Evolutionary conservation across 2,888 invertebrate genomes (phyloP).

Genomic region (Taenaris catops): DNA sequence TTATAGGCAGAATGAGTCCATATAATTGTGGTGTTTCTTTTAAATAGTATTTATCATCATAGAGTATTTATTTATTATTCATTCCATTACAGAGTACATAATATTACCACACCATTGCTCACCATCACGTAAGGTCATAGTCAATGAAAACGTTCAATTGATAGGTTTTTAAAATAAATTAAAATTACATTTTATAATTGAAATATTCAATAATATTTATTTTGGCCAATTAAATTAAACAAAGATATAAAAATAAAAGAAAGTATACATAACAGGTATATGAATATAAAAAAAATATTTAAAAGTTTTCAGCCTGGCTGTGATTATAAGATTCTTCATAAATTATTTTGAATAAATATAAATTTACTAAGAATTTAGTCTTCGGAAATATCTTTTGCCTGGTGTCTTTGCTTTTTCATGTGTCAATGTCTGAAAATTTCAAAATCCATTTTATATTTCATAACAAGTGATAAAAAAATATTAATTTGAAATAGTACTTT

Average conservation of each 20-base stretch:
- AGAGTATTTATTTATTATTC: too few species aligned
- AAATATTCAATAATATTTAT: slow-evolving; percentile 4
- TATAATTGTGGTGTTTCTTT: too few species aligned
- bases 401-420: slow-evolving; percentile 71
- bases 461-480: too few species aligned
- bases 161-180: too few species aligned
- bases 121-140: too few species aligned
- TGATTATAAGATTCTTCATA: slow-evolving; percentile 23
- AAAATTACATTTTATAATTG: neutral
- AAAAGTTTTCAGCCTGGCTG: slow-evolving; percentile 1
- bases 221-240: slow-evolving; percentile 3
- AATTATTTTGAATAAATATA: slow-evolving; percentile 1
- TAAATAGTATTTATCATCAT: too few species aligned
- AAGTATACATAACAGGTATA: neutral
- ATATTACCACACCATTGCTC: too few species aligned
- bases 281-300: slow-evolving; percentile 5
- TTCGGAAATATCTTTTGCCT: slow-evolving; percentile 79
- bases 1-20: too few species aligned
- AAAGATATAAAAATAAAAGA: slow-evolving; percentile 11
- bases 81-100: too few species aligned
- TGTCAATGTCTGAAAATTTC: slow-evolving; percentile 74
- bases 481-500: too few species aligned
- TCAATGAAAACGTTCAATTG: too few species aligned
- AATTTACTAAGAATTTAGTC: slow-evolving; percentile 34
- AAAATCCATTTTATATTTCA: too few species aligned